Percentiles rank a stretch among this genome's conserved stretches.
phyloP scores from a whole-genome alignment of 2,888 invertebrate genomes.

The Melieria picta region DNA sequence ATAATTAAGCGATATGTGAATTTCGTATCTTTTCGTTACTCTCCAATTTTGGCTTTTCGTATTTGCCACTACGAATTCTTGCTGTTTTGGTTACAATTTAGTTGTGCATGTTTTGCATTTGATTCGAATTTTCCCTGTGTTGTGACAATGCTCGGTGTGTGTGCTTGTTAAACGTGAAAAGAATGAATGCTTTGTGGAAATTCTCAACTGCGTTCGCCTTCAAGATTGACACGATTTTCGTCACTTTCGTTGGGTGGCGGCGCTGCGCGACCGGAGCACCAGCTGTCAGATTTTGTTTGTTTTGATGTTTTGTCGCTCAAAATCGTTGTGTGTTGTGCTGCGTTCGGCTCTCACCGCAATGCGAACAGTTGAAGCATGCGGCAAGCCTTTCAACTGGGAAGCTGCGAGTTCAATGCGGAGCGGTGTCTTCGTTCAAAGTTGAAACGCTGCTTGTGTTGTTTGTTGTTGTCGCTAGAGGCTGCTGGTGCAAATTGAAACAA shows the following conservation, averaged over 20 bases:
- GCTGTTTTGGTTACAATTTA: background rate
- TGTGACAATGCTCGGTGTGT: background rate
- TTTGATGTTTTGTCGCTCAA: slow-evolving; percentile 45
- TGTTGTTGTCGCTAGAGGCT: too few species aligned
- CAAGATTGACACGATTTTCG: background rate
- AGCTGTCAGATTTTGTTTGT: slow-evolving; percentile 58
- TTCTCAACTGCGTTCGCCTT: background rate
- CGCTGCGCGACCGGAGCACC: slow-evolving; percentile 18
- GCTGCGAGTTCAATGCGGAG: too few species aligned
- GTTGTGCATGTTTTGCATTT: background rate
- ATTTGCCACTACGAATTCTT: background rate
- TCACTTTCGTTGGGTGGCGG: too few species aligned
- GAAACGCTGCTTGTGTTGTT: too few species aligned
- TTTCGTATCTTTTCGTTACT: background rate
- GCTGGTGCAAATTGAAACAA: too few species aligned
- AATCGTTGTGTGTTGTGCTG: background rate
- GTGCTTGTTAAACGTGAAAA: background rate
- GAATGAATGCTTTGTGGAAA: too few species aligned
- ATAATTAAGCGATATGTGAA: slow-evolving; percentile 7
- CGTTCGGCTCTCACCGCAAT: too few species aligned
- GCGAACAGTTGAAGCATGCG: too few species aligned
- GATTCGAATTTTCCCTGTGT: too few species aligned
- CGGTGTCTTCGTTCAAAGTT: too few species aligned
- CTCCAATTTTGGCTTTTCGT: too few species aligned
- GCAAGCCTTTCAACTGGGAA: too few species aligned